Evolutionary conservation across 2,888 invertebrate genomes (phyloP).

Genomic region (Ganaspis brasiliensis): DNA sequence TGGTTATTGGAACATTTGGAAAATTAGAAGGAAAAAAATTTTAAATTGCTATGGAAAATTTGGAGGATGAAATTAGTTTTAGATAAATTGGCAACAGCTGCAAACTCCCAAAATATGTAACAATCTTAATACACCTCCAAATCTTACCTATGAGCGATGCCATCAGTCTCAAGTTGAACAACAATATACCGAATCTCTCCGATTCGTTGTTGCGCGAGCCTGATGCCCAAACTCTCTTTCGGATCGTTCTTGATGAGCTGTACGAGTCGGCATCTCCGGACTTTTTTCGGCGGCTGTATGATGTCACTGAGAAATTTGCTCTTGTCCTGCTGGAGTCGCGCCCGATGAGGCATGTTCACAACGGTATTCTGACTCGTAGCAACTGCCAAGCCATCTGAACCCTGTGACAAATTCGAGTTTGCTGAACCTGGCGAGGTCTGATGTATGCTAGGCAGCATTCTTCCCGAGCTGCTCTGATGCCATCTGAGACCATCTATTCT

Average conservation of each 20-base stretch:
- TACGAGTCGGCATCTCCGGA: conserved; percentile 85
- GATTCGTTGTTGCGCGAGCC: conserved; percentile 85
- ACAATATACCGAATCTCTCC: conserved; percentile 77
- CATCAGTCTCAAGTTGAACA: conserved; percentile 81
- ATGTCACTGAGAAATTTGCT: conserved; percentile 76
- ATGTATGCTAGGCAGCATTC: conserved; percentile 76
- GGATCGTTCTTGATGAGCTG: conserved; percentile 85
- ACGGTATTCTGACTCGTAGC: conserved; percentile 28
- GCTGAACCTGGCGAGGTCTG: conserved; percentile 59
- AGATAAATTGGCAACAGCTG: too few species aligned
- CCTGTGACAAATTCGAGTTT: conserved; percentile 48
- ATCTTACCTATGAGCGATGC: conserved; percentile 81
- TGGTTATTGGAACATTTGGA: too few species aligned
- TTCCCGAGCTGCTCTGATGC: conserved; percentile 75
- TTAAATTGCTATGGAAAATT: too few species aligned
- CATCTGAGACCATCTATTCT: conserved; percentile 74
- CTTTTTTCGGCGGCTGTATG: conserved; percentile 72
- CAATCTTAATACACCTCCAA: too few species aligned
- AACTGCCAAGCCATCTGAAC: conserved; percentile 7
- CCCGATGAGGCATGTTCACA: conserved; percentile 69
- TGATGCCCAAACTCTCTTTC: conserved; percentile 87
- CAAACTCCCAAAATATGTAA: too few species aligned
- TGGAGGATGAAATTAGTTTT: too few species aligned
- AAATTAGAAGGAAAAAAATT: too few species aligned
- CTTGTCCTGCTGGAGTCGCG: conserved; percentile 77